phyloP scores from a whole-genome alignment of 2,797 vertebrate species.

The Acanthiza pusilla region DNA sequence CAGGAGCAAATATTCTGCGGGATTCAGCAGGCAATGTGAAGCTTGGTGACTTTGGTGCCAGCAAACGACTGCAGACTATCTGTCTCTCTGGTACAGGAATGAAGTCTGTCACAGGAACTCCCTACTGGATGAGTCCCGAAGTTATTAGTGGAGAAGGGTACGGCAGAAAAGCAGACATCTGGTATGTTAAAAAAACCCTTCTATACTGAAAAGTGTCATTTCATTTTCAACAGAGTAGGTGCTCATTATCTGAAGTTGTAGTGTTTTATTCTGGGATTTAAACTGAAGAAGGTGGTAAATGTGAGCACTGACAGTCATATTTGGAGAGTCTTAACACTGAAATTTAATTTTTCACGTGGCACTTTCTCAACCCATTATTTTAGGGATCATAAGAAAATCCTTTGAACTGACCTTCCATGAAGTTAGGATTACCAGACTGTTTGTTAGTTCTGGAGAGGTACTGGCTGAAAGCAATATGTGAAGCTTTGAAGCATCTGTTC shows the following conservation, averaged over 20 bases:
- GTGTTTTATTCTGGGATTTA: background rate
- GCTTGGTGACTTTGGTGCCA: constrained; percentile 96
- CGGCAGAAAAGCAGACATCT: constrained; percentile 96
- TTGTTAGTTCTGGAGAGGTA: background rate
- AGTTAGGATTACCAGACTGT: background rate
- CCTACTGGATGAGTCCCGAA: constrained; percentile 99
- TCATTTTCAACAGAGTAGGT: background rate
- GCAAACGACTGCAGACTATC: constrained; percentile 95
- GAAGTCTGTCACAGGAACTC: constrained; percentile 96
- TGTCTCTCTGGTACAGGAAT: constrained; percentile 96
- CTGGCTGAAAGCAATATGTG: background rate
- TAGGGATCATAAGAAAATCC: background rate
- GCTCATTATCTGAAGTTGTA: background rate
- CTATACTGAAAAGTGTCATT: background rate
- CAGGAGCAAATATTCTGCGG: constrained; percentile 95
- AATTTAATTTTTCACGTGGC: background rate
- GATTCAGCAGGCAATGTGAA: constrained; percentile 97
- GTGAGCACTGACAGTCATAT: background rate
- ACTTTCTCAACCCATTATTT: background rate
- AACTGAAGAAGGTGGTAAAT: background rate
- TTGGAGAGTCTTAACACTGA: background rate
- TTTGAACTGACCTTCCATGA: background rate
- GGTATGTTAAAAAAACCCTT: constrained; percentile 73
- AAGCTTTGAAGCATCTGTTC: background rate
- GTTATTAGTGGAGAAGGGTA: constrained; percentile 99